Conservation (phyloP, 2,113 vertebrate genomes). For the Rhinichthys klamathensis region DNA sequence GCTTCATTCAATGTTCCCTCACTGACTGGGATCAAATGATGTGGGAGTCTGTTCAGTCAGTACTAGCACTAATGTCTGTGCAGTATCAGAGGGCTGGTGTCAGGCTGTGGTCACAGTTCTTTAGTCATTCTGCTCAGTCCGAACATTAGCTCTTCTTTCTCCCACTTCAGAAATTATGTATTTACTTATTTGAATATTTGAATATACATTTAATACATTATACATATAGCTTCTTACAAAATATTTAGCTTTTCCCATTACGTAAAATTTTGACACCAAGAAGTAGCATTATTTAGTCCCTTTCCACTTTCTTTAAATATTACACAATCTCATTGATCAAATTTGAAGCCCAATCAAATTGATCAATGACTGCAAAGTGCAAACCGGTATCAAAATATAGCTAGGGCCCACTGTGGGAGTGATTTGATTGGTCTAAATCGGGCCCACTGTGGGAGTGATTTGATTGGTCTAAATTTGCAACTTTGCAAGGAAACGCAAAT, state of each 20-base stretch:
- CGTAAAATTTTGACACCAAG: neutral
- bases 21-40: conserved; percentile 36
- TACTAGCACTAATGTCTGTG: conserved; percentile 10
- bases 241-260: neutral
- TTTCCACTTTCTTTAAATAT: neutral
- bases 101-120: conserved; percentile 14
- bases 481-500: too few relatives aligned
- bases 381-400: too few relatives aligned
- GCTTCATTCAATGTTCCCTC: conserved; percentile 41
- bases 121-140: neutral
- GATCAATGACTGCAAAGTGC: neutral
- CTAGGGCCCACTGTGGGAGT: too few relatives aligned
- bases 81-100: conserved; percentile 21
- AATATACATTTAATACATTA: neutral
- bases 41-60: conserved; percentile 31
- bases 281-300: neutral
- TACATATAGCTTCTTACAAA: neutral
- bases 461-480: too few relatives aligned
- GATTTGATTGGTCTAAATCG: too few relatives aligned
- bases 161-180: neutral
- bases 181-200: neutral
- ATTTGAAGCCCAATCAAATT: neutral
- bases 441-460: too few relatives aligned
- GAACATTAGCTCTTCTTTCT: neutral
- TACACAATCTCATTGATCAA: neutral